Percentiles rank a stretch among this genome's conserved stretches.
Evolutionary conservation across 2,797 vertebrate genomes (phyloP).

Genomic region (Chelidonichthys spinosus): DNA sequence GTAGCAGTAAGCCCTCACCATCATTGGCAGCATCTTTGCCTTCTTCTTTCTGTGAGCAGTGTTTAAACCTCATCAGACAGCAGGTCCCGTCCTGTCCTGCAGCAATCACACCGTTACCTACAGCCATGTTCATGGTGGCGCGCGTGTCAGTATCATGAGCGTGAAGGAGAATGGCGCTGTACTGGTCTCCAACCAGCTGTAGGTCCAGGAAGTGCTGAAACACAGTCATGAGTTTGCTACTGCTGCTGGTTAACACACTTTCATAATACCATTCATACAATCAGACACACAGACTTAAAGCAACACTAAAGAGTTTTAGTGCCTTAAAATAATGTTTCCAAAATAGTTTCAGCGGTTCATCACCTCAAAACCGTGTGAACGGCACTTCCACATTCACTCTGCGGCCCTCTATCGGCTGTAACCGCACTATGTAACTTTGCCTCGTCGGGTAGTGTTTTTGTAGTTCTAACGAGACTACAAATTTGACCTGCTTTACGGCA

Average conservation of each 20-base stretch:
- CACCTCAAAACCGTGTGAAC: too few species aligned
- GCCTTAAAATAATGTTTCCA: too few species aligned
- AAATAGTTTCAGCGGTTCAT: too few species aligned
- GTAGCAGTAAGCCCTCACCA: constrained; percentile 76
- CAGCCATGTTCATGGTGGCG: constrained; percentile 94
- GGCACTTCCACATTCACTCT: too few species aligned
- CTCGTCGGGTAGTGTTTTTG: too few species aligned
- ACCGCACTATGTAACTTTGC: too few species aligned
- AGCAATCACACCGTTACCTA: constrained; percentile 89
- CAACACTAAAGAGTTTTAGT: not conserved
- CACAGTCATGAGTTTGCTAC: constrained; percentile 3
- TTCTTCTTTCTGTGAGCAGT: constrained; percentile 45
- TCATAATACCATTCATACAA: not conserved
- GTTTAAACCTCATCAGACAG: constrained; percentile 87
- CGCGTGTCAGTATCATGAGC: constrained; percentile 90
- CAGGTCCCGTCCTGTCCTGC: constrained; percentile 93
- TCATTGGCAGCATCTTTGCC: constrained; percentile 53
- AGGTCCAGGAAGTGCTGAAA: constrained; percentile 92
- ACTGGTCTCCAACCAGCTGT: constrained; percentile 82
- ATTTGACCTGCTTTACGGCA: too few species aligned
- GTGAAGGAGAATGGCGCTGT: constrained; percentile 90
- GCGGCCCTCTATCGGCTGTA: too few species aligned
- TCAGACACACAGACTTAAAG: too few species aligned
- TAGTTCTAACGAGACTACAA: too few species aligned
- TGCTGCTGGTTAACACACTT: not conserved